Evolutionary conservation across 2,888 invertebrate species (phyloP), one percentile per base, ranked within the genome.

Genomic region (Limnephilus auricula): DNA sequence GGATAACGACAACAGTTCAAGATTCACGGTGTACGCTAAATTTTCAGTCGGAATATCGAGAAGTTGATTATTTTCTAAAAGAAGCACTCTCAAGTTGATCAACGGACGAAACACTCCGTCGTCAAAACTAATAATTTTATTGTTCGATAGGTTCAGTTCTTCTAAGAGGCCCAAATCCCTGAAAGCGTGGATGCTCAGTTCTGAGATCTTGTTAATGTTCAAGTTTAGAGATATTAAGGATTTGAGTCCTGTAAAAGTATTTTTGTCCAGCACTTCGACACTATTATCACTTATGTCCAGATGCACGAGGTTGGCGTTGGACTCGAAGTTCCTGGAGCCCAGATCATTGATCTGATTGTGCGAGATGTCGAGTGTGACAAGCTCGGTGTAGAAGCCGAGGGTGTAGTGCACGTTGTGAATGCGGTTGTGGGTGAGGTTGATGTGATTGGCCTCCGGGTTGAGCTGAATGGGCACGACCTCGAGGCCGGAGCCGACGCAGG

Each of bases 391-490:
- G 95, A 98, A 98, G 89, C 96, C 96, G 94, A 98, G 97, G 32
- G 98, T 97, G 94, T 97, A 97, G 93, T 97, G 97, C 12, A 99
- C 96, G 94, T 97, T 97, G 94, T 97, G 96, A 94, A 99, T 98
- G 93, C 97, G 97, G 95, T 99, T 99, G 94, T 97, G 96, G n/a
- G 97, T 97, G 91, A 99, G 97, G 94, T 98, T 98, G 94, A 99
- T 97, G 95, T 97, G 97, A 90, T 97, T 97, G 89, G 98, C 97
- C 94, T 98, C 98, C 80, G 99, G 99, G 95, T 98, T 98, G 93
- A 98, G 96, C 94, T 98, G 98, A 94, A 98, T 98, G 92, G 98
- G 98, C 90, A 98, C 98, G 94, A 98, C 97, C 94, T 98, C 98
- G 93, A 98, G 96, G 92, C 97, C 97, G 90, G 98, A 98, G 94